Percentiles rank a stretch among this genome's conserved stretches.
Conservation (phyloP, 2,888 invertebrate species). For the Drymonia ruficornis region DNA sequence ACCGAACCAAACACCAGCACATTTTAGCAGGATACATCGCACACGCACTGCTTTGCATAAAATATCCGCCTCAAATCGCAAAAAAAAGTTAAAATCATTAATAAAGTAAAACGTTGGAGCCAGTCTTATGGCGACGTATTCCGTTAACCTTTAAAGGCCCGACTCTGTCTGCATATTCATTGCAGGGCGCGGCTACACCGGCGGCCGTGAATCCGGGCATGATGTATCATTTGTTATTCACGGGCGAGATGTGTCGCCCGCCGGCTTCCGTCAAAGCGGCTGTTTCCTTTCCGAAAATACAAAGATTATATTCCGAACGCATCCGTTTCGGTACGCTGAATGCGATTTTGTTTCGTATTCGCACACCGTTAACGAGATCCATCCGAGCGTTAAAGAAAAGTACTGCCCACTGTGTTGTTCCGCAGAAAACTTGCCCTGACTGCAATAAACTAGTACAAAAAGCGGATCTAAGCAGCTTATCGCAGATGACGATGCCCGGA, state of each 20-base stretch:
- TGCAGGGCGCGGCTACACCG: slow-evolving; percentile 45
- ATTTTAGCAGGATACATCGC: too few relatives aligned
- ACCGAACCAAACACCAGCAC: too few relatives aligned
- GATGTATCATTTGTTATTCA: slow-evolving; percentile 67
- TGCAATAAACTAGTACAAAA: slow-evolving; percentile 23
- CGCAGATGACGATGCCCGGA: neutral
- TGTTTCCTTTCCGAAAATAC: slow-evolving; percentile 73
- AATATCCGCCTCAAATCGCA: too few relatives aligned
- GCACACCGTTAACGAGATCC: slow-evolving; percentile 50
- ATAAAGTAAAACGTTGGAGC: slow-evolving; percentile 40
- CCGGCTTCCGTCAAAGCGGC: slow-evolving; percentile 63
- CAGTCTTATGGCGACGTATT: slow-evolving; percentile 52
- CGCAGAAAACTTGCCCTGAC: slow-evolving; percentile 29
- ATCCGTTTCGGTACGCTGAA: slow-evolving; percentile 59
- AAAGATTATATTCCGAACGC: slow-evolving; percentile 64
- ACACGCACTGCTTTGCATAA: too few relatives aligned
- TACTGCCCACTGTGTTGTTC: slow-evolving; percentile 22
- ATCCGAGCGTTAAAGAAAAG: slow-evolving; percentile 36
- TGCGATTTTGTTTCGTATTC: slow-evolving; percentile 57
- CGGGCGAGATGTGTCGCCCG: slow-evolving; percentile 65
- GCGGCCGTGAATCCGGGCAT: slow-evolving; percentile 66
- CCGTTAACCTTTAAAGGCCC: slow-evolving; percentile 67
- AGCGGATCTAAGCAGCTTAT: slow-evolving; percentile 17
- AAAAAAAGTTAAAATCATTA: neutral
- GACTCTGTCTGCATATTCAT: slow-evolving; percentile 46